A percentile compares a stretch with the other conserved stretches of the same genome.
phyloP scores from a whole-genome alignment of 2,113 vertebrate species.

The Nothobranchius furzeri region DNA sequence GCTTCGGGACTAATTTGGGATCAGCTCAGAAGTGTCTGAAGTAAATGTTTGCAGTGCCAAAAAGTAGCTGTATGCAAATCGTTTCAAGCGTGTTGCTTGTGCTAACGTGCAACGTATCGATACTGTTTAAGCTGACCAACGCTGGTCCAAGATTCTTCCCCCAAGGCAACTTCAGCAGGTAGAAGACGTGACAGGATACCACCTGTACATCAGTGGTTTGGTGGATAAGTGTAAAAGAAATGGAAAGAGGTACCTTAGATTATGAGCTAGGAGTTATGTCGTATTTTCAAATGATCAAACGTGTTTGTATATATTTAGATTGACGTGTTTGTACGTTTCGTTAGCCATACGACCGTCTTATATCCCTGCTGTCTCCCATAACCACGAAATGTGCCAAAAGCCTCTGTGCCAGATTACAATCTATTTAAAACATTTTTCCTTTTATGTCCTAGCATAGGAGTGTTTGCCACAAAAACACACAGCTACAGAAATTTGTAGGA shows the following conservation, averaged over 20 bases:
- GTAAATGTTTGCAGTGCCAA: background rate
- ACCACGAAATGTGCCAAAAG: constrained; percentile 61
- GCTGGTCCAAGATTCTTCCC: too few relatives aligned
- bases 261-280: background rate
- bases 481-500: constrained; percentile 16
- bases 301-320: constrained; percentile 61
- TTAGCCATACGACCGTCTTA: constrained; percentile 21
- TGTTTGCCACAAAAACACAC: background rate
- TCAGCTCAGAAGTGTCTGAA: constrained; percentile 1
- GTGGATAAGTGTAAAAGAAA: background rate
- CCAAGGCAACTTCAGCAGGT: too few relatives aligned
- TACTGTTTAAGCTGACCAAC: too few relatives aligned
- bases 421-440: constrained; percentile 9
- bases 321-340: constrained; percentile 46
- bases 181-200: too few relatives aligned
- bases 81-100: background rate
- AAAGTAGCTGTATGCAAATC: background rate
- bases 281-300: constrained; percentile 51
- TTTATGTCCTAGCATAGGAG: constrained; percentile 21
- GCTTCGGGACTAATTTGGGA: constrained; percentile 28
- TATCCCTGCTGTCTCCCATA: constrained; percentile 13
- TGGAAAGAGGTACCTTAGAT: background rate
- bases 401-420: constrained; percentile 25
- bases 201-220: background rate
- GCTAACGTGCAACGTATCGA: too few relatives aligned